These are phyloP conservation scores for Drosophila merina DNA, from an alignment of 2,888 invertebrate genomes.

Conservation along the genomic window DNA sequence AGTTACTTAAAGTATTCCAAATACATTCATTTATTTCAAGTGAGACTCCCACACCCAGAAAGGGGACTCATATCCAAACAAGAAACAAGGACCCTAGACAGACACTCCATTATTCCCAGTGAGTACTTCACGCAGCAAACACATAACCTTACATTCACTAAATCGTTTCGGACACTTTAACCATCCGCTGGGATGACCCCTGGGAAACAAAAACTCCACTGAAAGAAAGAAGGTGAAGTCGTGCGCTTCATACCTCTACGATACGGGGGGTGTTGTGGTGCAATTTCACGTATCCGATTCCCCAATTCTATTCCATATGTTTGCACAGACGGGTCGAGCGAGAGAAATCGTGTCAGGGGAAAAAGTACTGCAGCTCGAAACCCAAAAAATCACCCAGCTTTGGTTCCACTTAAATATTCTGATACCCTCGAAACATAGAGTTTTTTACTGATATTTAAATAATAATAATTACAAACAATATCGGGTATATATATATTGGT, in stretches of 20 bases:
- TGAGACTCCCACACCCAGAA: constrained; percentile 8
- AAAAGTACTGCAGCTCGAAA: constrained; percentile 52
- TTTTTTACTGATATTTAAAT: not conserved
- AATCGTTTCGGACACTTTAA: constrained; percentile 72
- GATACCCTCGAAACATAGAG: not conserved
- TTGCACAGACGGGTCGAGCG: constrained; percentile 60
- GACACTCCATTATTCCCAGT: constrained; percentile 43
- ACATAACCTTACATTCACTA: constrained; percentile 51
- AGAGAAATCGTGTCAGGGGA: constrained; percentile 33
- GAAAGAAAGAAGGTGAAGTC: constrained; percentile 25
- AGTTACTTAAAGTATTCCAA: not conserved
- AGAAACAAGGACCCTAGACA: constrained; percentile 7
- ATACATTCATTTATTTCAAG: constrained; percentile 1
- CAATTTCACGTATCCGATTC: constrained; percentile 47
- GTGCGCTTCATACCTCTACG: constrained; percentile 15
- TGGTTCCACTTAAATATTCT: constrained; percentile 23
- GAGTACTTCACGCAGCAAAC: constrained; percentile 40
- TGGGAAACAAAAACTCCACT: constrained; percentile 20
- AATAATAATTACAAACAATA: no score
- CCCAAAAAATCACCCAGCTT: constrained; percentile 30
- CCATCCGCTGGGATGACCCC: constrained; percentile 50
- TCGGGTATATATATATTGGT: no score
- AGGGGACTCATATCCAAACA: not conserved
- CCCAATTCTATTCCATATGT: constrained; percentile 48
- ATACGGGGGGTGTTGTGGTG: constrained; percentile 17